Conservation (phyloP, 2,113 vertebrate species). For the Odocoileus hemionus region DNA sequence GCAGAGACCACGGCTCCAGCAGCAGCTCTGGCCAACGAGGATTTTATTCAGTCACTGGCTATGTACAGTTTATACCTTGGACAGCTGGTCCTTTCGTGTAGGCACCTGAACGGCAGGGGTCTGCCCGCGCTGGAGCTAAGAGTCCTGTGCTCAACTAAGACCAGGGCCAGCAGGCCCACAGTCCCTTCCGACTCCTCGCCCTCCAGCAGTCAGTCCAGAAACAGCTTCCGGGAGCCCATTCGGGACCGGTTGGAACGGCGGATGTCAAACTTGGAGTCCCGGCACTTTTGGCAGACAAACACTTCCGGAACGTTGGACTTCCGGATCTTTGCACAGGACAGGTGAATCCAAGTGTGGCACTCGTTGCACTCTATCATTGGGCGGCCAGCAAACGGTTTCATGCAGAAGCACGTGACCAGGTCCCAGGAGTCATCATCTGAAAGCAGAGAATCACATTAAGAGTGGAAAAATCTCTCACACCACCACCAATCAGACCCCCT, state of each 20-base stretch:
- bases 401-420: conserved; percentile 98
- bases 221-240: conserved; percentile 90
- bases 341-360: conserved; percentile 97
- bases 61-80: neutral
- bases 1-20: neutral
- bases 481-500: too few species aligned
- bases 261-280: conserved; percentile 92
- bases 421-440: conserved; percentile 98
- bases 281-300: conserved; percentile 96
- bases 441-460: neutral
- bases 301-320: conserved; percentile 97
- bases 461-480: accelerated
- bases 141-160: conserved; percentile 43
- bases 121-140: conserved; percentile 44
- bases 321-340: conserved; percentile 98
- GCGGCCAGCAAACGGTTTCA: conserved; percentile 96
- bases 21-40: conserved; percentile 56
- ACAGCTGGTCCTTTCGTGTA: conserved; percentile 65
- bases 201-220: conserved; percentile 87
- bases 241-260: conserved; percentile 95
- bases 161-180: neutral
- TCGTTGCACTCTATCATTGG: conserved; percentile 98
- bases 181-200: neutral
- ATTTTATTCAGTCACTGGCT: conserved; percentile 1
- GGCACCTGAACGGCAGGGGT: conserved; percentile 77